These are phyloP conservation scores for Brachyrhaphis roseni DNA, from an alignment of 2,797 vertebrate genomes.

Conservation along the genomic window DNA sequence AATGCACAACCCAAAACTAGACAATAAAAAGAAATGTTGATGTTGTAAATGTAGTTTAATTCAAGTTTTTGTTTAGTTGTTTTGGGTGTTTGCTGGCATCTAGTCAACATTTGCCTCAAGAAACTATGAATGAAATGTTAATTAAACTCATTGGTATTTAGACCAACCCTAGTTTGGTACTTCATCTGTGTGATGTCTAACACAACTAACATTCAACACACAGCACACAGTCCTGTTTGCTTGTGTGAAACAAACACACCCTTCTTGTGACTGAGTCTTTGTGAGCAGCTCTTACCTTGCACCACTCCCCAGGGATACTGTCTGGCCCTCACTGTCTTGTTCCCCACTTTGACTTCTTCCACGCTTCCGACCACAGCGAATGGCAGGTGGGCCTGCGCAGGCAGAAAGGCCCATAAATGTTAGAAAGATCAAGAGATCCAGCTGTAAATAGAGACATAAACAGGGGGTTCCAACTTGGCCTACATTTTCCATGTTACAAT, in stretches of 20 bases:
- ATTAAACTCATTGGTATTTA: neutral
- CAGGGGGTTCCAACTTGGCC: neutral
- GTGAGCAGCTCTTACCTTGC: conserved; percentile 87
- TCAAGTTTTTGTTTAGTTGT: neutral
- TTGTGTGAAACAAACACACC: conserved; percentile 24
- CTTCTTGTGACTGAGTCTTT: neutral
- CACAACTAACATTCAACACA: neutral
- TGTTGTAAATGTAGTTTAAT: neutral
- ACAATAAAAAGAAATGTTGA: neutral
- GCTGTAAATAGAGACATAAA: conserved; percentile 14
- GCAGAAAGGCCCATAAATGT: conserved; percentile 17
- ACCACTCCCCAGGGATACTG: conserved; percentile 99
- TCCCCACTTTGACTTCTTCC: conserved; percentile 98
- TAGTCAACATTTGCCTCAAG: neutral
- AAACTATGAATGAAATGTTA: neutral
- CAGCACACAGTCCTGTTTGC: neutral
- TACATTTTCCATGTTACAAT: conserved; percentile 1
- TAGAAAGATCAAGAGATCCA: conserved; percentile 26
- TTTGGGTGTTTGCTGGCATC: neutral
- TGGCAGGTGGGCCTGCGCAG: conserved; percentile 91
- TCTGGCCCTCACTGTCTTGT: conserved; percentile 95
- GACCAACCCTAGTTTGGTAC: neutral
- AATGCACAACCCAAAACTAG: neutral
- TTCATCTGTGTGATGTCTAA: neutral
- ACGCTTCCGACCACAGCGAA: conserved; percentile 98